Percentiles rank a stretch among this genome's conserved stretches.
phyloP scores from a whole-genome alignment of 2,113 vertebrate genomes.

The Mormoops blainvillei region DNA sequence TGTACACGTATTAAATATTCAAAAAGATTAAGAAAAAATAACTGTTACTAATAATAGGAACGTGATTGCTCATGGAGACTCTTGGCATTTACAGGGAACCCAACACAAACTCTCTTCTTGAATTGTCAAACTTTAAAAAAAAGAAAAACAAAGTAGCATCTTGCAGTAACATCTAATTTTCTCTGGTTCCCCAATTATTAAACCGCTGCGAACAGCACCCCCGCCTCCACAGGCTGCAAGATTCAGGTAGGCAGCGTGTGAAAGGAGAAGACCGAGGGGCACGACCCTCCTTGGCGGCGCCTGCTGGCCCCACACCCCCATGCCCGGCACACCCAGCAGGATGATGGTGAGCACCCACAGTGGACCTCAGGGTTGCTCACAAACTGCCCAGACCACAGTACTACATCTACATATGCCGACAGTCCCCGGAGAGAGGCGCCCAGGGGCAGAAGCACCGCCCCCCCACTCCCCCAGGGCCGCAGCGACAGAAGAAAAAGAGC shows the following conservation, averaged over 20 bases:
- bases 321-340: neutral
- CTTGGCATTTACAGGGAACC: neutral
- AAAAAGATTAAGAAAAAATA: neutral
- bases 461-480: no score
- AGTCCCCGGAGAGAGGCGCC: no score
- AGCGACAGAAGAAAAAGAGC: neutral
- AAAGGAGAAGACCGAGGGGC: neutral
- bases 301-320: neutral
- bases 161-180: neutral
- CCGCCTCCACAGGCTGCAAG: neutral
- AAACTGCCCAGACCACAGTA: neutral
- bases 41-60: neutral
- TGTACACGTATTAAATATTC: neutral
- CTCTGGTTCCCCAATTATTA: neutral
- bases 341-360: neutral
- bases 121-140: neutral
- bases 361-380: neutral
- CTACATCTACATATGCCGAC: neutral
- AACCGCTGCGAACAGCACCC: neutral
- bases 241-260: neutral
- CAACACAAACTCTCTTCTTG: neutral
- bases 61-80: neutral
- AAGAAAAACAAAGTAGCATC: neutral
- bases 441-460: neutral
- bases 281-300: accelerated